Evolutionary conservation across 2,888 invertebrate species (phyloP), one percentile per base, ranked within the genome.

Genomic region (Ecliptopera silaceata): DNA sequence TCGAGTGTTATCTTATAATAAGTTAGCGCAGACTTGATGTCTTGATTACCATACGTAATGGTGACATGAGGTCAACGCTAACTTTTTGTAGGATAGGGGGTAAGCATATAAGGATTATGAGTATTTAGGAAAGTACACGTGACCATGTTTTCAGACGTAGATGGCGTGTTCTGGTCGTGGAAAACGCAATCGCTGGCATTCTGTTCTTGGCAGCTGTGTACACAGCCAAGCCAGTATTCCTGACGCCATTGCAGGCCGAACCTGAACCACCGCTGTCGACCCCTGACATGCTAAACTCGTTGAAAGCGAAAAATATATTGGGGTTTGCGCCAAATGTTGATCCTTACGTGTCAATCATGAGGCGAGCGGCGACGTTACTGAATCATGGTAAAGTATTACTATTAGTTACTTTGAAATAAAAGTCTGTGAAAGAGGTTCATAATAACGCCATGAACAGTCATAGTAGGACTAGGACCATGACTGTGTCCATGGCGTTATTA

Each of bases 201-300:
- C 53, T 85, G 3, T 80, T 82, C 56, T 34, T 80, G 0, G 2
- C 66, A 0, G 75, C 86, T 0, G 72, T 84, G 10, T 70, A 75
- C 13, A 72, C 77, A 13, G 82, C 88, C 0, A 81, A 75, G 62
- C 88, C 88, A 0, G 84, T 88, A 32, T 89, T 89, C 68, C 70
- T 89, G 34, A 84, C 77, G 1, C 82, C 86, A 0, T 58, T 88
- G n/a, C 70, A 79, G 54, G 74, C 74, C 0, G 71, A 78, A 3
- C 84, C 85, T 0, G 72, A 74, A 5, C 69, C 76, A 0, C 82
- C 84, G 0, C 61, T 86, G 0, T 45, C 70, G 0, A 66, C 74
- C 0, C 4, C 47, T 0, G 77, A 79, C 5, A 66, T 89, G 3
- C 54, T 87, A 0, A 62, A 66, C 0, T 71, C 83, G 0, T 47